A percentile compares a stretch with the other conserved stretches of the same genome.
Evolutionary conservation across 2,888 invertebrate species (phyloP).

Genomic region (Sminthurides aquaticus): DNA sequence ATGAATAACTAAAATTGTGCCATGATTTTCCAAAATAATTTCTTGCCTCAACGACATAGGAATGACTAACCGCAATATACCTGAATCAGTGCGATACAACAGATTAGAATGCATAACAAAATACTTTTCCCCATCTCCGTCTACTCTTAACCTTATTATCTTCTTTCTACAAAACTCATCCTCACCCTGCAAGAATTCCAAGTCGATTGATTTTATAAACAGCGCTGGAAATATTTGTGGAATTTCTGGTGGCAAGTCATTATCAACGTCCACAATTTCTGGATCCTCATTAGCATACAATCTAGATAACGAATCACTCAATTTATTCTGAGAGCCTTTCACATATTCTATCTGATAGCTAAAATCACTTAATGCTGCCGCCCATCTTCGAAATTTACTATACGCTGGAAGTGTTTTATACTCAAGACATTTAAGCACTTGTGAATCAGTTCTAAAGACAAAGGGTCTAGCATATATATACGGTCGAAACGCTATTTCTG

Average conservation of each 20-base stretch:
- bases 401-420: not conserved
- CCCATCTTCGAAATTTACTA: constrained; percentile 1
- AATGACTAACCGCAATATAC: not conserved
- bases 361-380: not conserved
- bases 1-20: not conserved
- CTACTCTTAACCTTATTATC: not conserved
- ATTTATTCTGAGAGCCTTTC: not conserved
- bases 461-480: constrained; percentile 9
- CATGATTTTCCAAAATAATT: not conserved
- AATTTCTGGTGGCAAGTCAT: not conserved
- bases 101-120: not conserved
- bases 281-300: not conserved
- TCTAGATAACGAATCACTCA: not conserved
- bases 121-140: not conserved
- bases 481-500: constrained; percentile 3
- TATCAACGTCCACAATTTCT: not conserved
- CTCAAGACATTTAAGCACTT: not conserved
- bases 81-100: not conserved
- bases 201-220: not conserved
- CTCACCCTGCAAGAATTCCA: not conserved
- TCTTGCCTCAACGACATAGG: not conserved
- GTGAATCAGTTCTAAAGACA: constrained; percentile 9
- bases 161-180: not conserved
- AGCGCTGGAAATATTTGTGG: not conserved
- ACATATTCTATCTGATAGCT: not conserved